Evolutionary conservation across 53 echinoderm and acorn worm species (phyloP), one percentile per base, ranked within the genome.

Genomic region (Luidia sarsii): DNA sequence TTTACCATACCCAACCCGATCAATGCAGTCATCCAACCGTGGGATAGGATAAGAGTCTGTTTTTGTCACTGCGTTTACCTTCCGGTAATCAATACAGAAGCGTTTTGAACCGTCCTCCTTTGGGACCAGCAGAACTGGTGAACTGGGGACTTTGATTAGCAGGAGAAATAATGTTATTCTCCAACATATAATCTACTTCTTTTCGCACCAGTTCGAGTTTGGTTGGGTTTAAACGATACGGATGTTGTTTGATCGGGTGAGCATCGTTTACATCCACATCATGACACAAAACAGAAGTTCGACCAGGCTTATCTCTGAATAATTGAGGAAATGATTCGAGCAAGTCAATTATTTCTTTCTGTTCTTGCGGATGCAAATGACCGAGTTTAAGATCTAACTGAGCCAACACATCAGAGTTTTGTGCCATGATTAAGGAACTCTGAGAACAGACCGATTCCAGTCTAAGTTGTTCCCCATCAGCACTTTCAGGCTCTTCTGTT

Each of bases 201-300:
- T 69, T 39, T 30, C 43, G 39, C 3, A 70, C 37, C 3, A 27
- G 5, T 43, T 69, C n/a, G 43, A 24, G 45, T 63, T 92, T 88
- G 6, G 15, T 38, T n/a, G 88, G 85, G 51, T 83, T 88, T 15
- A 65, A 13, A 20, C 85, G 49, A 43, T 84, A 92, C 4, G 88
- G 92, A 20, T 75, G 75, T 34, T 88, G 88, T 43, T 92, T 88
- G 2, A 81, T 84, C 0, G 82, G 81, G 10, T 18, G 48, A 48
- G 65, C 43, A 31, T 87, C 72, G 2, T 75, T 74, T 7, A 92
- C 87, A 80, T 88, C 82, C 9, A 84, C 84, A 50, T 89, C 62
- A 36, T 89, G 89, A 43, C 16, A 0, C 4, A 33, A 79, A 16
- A 39, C 35, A 19, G 48, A 19, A 7, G 82, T 82, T 0, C 67